Conservation (phyloP, 2,888 invertebrate species). For the Charanyca ferruginea region DNA sequence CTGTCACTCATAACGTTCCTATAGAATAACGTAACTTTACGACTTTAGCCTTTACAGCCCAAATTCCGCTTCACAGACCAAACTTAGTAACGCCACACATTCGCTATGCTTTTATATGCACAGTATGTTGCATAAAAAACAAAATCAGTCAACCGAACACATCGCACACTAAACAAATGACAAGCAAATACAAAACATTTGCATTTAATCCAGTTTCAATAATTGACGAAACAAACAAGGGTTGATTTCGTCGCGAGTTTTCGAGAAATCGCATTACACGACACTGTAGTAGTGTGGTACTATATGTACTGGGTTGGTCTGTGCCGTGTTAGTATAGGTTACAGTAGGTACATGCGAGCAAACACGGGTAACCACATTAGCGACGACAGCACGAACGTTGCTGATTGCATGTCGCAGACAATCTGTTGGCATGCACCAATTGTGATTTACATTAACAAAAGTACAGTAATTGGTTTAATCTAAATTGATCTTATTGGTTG, state of each 20-base stretch:
- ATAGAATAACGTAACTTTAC: too few relatives aligned
- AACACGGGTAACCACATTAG: constrained; percentile 83
- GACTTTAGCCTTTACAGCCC: too few relatives aligned
- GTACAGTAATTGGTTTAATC: constrained; percentile 45
- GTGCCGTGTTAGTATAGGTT: constrained; percentile 49
- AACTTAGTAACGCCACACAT: background rate
- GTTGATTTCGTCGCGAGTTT: constrained; percentile 59
- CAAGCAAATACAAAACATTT: constrained; percentile 62
- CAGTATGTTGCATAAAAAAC: constrained; percentile 19
- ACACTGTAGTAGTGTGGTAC: constrained; percentile 4
- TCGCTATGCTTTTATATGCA: background rate
- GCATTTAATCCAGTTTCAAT: constrained; percentile 67
- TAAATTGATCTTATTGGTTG: constrained; percentile 39
- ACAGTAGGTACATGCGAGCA: constrained; percentile 67
- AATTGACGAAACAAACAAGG: constrained; percentile 69
- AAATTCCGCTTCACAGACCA: too few relatives aligned
- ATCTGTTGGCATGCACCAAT: constrained; percentile 45
- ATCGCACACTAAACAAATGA: constrained; percentile 45
- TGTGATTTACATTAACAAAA: constrained; percentile 62
- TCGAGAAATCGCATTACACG: constrained; percentile 48
- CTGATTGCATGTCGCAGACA: constrained; percentile 63
- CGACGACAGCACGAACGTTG: constrained; percentile 76
- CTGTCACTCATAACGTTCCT: background rate
- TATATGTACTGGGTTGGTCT: constrained; percentile 21
- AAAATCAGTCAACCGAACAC: constrained; percentile 20